Evolutionary conservation across 2,888 invertebrate genomes (phyloP).

Genomic region (Papilio elwesi): DNA sequence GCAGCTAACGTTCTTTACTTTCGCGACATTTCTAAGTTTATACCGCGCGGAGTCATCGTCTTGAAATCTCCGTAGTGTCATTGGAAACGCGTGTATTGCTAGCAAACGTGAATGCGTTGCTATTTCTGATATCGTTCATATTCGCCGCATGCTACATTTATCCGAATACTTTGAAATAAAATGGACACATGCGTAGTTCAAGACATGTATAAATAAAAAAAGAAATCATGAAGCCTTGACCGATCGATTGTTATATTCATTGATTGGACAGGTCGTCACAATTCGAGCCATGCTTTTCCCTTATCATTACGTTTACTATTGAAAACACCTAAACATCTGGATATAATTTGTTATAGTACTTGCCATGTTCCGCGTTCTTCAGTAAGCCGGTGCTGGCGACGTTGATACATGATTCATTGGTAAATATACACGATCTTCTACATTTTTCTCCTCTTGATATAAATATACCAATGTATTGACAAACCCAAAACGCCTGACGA

Average conservation of each 20-base stretch:
- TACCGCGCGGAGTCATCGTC: background rate
- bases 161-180: background rate
- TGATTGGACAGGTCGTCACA: no score
- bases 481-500: background rate
- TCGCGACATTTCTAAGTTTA: background rate
- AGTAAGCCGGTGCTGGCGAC: no score
- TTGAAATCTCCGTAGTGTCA: slow-evolving; percentile 19
- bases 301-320: no score
- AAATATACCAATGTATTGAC: background rate
- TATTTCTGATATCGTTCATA: slow-evolving; percentile 31
- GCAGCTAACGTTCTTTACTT: background rate
- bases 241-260: no score
- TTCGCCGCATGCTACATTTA: slow-evolving; percentile 22
- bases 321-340: no score
- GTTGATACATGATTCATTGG: no score
- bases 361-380: no score
- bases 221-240: no score
- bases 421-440: background rate
- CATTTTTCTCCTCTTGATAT: no score
- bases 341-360: no score
- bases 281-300: no score
- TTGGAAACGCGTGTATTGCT: slow-evolving; percentile 6
- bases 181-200: background rate
- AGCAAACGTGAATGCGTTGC: slow-evolving; percentile 12
- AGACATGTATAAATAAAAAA: background rate